Base-by-base conservation (phyloP, 2,888 invertebrate species). In the Drosophila histrio region DNA sequence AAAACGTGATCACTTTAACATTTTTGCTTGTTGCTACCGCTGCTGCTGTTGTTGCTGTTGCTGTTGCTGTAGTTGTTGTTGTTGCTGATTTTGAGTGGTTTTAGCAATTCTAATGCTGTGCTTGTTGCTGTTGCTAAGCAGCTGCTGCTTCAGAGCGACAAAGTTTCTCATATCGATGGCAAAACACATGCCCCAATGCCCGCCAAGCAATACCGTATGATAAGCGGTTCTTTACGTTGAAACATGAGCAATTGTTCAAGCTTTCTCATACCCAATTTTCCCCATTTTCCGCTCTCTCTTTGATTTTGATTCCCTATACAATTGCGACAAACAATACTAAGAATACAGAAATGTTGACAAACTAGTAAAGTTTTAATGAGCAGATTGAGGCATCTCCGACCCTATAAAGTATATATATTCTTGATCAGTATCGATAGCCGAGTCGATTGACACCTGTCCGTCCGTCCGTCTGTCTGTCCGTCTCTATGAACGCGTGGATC, bases 1-100 rank as follows among this genome's bases (percentile, higher is more conserved):
- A 89, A 90, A 90, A 90, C 90, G 90, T 90, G 90, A 90, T 90
- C 90, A 78, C 80, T 90, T 90, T 87, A 90, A 87, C 88, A 88
- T 90, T 89, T 90, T 83, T 84, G 68, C 79, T 75, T 77, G 79
- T 84, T 77, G 76, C 67, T 71, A 61, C 38, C 21, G 49, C 53
- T 46, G 68, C 61, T 59, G 52, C 26, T 50, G 30, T 46, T 61
- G 67, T 52, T 76, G 72, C 61, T 70, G 77, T 65, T 74, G 72
- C 49, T 63, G 64, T 26, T 65, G 65, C 49, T 75, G 69, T 64
- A 69, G 72, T 47, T 63, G 72, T 26, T 72, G 66, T 52, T 75
- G 69, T 62, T 69, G 71, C 49, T 76, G 79, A 63, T 85, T 85
- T 83, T 79, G 81, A 78, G 79, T 79, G 84, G 82, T 81, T 76